Evolutionary conservation across 2,113 vertebrate genomes (phyloP), one percentile per base, ranked within the genome.

Genomic region (Festucalex cinctus): DNA sequence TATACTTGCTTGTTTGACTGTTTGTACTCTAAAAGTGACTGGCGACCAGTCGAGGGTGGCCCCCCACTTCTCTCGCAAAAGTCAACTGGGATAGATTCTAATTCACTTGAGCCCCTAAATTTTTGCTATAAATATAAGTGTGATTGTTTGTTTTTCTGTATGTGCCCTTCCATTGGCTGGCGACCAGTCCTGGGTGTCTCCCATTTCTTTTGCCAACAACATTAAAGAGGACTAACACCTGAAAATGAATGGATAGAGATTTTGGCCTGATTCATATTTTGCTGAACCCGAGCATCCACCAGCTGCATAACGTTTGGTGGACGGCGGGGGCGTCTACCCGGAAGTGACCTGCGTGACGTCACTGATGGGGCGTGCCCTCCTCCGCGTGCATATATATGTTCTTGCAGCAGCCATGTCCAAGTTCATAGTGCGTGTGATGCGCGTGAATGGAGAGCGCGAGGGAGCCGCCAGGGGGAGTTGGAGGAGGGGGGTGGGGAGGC

Each of bases 351-450:
- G 86, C 84, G 75, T 72, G 66, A 86, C 89, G 91, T 91, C 90
- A 91, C 79, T 74, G 81, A 80, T 81, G 87, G 92, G 91, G 71
- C 91, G 90, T 86, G 54, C 17, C 12, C 84, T 84, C 88, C 43
- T 69, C 65, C 67, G 83, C 14, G 2, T n/a, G 20, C 28, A 13
- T 57, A 65, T 93, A 92, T 92, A 91, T 92, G 91, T 88, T 86
- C 89, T 90, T 89, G 74, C 75, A 86, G 81, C 82, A 79, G 68
- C 83, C 84, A 76, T 70, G 73, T 85, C 84, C 75, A 51, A 51
- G 48, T 88, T 86, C 89, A 92, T 82, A 88, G 75, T 75, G 74
- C 85, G 74, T 88, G 84, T 86, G 84, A 79, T 64, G 62, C 65
- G 75, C 75, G 70, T 32, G 76, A 68, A 83, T 75, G 84, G 81